Base-by-base conservation (phyloP, 2,888 invertebrate genomes). In the Pterobdella sp. region DNA sequence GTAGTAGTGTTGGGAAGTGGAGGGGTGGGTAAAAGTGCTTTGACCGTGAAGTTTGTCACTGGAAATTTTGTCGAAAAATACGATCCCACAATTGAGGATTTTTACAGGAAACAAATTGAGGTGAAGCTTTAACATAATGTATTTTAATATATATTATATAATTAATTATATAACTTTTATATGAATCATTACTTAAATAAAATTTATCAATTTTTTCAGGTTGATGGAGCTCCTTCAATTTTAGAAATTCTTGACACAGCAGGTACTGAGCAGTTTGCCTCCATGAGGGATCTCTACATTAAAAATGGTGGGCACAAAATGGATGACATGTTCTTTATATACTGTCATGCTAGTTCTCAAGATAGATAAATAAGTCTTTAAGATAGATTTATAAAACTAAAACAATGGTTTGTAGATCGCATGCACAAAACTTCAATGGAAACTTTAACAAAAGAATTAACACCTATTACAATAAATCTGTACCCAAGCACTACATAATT, bases 181-280 rank as follows among this genome's bases (percentile, higher is more conserved):
- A 7, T 42, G 42, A 7, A 14, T 14, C 42, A n/a, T n/a, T n/a
- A n/a, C n/a, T n/a, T n/a, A n/a, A n/a, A n/a, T n/a, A n/a, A n/a
- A n/a, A n/a, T n/a, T n/a, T n/a, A n/a, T n/a, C n/a, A n/a, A n/a
- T n/a, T n/a, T 18, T 14, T 42, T 18, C 18, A 56, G 60, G 81
- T 97, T 82, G 97, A 98, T 87, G 94, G 92, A 85, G 94, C 94
- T 77, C 97, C 97, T 78, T 97, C 96, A 86, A 96, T 98, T 78
- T 88, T 98, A 84, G 98, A 98, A 88, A 98, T 98, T 83, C 88
- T 98, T 84, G 98, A 98, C 86, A 98, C 98, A 56, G 98, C 98
- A 80, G 97, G 88, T 52, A 98, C 98, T 78, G 98, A 98, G 86
- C 98, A 98, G 86, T 98, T 98, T 86, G 97, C 97, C 78, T 95